Base-by-base conservation (phyloP, 1,140 invertebrate species). In the Sinella curviseta region DNA sequence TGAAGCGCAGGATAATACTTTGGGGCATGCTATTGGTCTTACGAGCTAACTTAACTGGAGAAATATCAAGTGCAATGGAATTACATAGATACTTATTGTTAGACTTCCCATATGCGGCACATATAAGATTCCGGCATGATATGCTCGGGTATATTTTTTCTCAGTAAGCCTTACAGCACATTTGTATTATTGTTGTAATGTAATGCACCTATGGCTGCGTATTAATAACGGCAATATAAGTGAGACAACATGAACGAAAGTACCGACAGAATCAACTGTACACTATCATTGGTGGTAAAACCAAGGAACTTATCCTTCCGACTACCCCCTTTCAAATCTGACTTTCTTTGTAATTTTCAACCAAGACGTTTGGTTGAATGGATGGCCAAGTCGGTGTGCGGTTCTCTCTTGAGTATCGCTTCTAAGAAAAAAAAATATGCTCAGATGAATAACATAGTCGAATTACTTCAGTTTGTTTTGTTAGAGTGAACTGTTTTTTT, bases 1-100 rank as follows among this genome's bases (percentile, higher is more conserved):
- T 60, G 55, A 60, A 60, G 55, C 55, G n/a, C 55, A 60, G 55
- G 55, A 60, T 60, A 60, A 60, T 60, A 24, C 55, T n/a, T 60
- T 60, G 4, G 17, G 4, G 17, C 4, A 48, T n/a, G 39, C 17
- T 4, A 48, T 48, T 17, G 39, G 39, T 48, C 39, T 4, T 48
- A 48, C n/a, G 39, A 17, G 39, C 17, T 8, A 48, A 48, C 39
- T 48, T 48, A 48, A 48, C 39, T 17, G 39, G 39, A 17, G 39
- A 48, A 48, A 48, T 48, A 48, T 48, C 39, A 48, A 17, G 4
- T 8, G 4, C 39, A 48, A 48, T 48, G 39, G 39, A 48, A 48
- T 48, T 48, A 48, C 39, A n/a, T 17, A 48, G 4, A 48, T 48
- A 48, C 39, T 48, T 48, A 48, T 48, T 48, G 39, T 48, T 48